A percentile compares a stretch with the other conserved stretches of the same genome.
These are phyloP conservation scores for Poecile atricapillus DNA, from an alignment of 2,113 vertebrate species.

Conservation along the genomic window DNA sequence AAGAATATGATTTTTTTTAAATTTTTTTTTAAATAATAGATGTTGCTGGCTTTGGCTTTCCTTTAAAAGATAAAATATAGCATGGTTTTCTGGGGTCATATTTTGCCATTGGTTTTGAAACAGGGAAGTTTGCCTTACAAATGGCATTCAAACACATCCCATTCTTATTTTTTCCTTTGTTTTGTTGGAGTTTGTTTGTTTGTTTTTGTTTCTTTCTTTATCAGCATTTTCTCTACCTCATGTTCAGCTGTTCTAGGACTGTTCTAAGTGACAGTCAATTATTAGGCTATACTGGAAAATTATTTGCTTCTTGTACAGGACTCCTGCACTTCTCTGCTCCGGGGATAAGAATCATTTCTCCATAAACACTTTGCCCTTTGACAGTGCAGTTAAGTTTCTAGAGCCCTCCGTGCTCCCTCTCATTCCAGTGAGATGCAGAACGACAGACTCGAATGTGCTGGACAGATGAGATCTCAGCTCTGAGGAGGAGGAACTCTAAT, in stretches of 20 bases:
- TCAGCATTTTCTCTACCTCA: not conserved
- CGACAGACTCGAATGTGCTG: not conserved
- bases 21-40: not conserved
- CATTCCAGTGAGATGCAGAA: not conserved
- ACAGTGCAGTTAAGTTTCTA: not conserved
- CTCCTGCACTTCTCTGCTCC: not conserved
- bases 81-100: not conserved
- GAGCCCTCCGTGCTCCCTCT: not conserved
- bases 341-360: not conserved
- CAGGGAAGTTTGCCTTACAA: not conserved
- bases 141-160: not conserved
- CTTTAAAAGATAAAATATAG: not conserved
- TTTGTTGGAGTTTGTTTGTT: too few species aligned
- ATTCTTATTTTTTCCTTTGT: not conserved
- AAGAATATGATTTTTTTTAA: not conserved
- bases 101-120: not conserved
- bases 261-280: not conserved
- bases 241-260: not conserved
- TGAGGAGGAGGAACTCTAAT: not conserved
- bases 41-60: not conserved
- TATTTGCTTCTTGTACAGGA: not conserved
- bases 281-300: not conserved
- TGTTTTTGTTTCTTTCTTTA: not conserved
- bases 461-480: not conserved
- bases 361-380: not conserved